Conservation (phyloP, 2,797 vertebrate genomes). For the Coluber constrictor region DNA sequence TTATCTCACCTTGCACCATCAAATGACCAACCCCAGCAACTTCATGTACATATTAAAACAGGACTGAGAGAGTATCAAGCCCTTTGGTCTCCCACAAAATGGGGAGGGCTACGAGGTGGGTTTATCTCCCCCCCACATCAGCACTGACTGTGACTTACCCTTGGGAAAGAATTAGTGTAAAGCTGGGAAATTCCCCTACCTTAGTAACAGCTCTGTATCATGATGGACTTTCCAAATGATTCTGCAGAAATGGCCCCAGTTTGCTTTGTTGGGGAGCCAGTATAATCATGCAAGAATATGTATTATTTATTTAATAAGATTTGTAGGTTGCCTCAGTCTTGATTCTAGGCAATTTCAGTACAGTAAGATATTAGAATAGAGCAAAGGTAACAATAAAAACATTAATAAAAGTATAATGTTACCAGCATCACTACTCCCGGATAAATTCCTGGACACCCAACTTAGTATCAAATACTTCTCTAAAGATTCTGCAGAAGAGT, state of each 20-base stretch:
- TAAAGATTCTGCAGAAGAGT: neutral
- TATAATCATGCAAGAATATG: neutral
- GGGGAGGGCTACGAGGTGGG: neutral
- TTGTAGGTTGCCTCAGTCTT: neutral
- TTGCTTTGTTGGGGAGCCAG: neutral
- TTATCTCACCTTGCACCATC: neutral
- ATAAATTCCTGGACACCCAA: neutral
- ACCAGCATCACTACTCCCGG: neutral
- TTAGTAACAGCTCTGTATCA: neutral
- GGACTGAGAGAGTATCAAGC: neutral
- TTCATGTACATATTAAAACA: neutral
- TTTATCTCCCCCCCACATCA: neutral
- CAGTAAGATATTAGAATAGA: neutral
- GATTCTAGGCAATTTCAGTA: neutral
- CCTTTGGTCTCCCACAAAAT: neutral
- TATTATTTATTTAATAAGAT: neutral
- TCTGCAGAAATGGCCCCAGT: neutral
- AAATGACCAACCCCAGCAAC: neutral
- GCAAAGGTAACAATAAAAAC: neutral
- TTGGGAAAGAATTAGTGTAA: neutral
- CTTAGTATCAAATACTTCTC: neutral
- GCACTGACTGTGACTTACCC: neutral
- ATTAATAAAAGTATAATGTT: neutral
- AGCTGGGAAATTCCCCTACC: neutral
- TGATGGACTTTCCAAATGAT: neutral